Percentiles rank a stretch among this genome's conserved stretches.
These are phyloP conservation scores for Chlorodrepanis virens DNA, from an alignment of 2,113 vertebrate species.

Conservation along the genomic window DNA sequence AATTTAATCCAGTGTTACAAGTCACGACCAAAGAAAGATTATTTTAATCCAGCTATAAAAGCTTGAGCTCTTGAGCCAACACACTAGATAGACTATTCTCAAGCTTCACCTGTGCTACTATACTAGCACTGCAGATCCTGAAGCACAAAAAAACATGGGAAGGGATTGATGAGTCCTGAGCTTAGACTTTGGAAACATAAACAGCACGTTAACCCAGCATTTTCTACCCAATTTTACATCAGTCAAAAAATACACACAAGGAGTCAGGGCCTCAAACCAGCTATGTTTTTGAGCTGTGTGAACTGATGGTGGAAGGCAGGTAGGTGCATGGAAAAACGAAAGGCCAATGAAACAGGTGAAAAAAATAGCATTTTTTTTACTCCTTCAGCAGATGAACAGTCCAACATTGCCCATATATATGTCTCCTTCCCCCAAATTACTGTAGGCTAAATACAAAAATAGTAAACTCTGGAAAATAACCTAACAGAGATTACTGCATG, in stretches of 20 bases:
- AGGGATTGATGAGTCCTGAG: not conserved
- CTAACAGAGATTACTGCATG: not conserved
- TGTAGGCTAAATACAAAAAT: not conserved
- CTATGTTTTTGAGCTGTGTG: not conserved
- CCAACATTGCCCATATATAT: not conserved
- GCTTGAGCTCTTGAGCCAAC: not conserved
- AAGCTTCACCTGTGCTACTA: not conserved
- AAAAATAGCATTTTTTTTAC: not conserved
- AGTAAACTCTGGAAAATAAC: not conserved
- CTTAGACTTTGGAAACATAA: not conserved
- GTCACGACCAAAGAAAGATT: not conserved
- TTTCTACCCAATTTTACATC: not conserved
- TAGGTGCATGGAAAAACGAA: not conserved
- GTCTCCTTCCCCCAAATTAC: not conserved
- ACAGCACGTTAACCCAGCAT: not conserved
- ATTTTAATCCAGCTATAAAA: conserved; percentile 10
- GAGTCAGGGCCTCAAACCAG: not conserved
- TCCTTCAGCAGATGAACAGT: not conserved
- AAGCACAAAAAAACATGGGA: not conserved
- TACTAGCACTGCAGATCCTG: not conserved
- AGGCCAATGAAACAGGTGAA: not conserved
- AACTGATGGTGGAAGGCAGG: not conserved
- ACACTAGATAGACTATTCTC: not conserved
- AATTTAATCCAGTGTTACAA: not conserved
- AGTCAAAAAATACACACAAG: not conserved